Evolutionary conservation across 2,113 vertebrate species (phyloP).

Genomic region (Paracanthobrama guichenoti): DNA sequence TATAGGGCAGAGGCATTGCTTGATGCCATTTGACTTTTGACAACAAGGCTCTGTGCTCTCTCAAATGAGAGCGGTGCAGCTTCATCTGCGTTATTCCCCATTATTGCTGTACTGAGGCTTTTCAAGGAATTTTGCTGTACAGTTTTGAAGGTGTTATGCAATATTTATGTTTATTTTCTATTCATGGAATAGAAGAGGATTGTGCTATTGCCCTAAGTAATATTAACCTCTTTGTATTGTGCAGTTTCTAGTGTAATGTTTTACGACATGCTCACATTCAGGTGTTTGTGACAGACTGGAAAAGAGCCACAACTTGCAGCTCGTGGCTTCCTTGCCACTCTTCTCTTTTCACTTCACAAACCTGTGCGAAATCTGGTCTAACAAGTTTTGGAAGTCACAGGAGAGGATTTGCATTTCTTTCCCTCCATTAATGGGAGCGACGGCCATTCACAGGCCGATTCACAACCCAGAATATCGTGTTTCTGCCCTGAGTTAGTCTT

Average conservation of each 20-base stretch:
- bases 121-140: not conserved
- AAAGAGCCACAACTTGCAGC: slow-evolving; percentile 34
- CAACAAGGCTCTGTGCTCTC: slow-evolving; percentile 19
- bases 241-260: not conserved
- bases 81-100: not conserved
- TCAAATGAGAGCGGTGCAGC: slow-evolving; percentile 1
- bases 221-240: not conserved
- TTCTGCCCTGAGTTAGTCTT: slow-evolving; percentile 55
- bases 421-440: slow-evolving; percentile 53
- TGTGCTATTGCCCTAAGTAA: not conserved
- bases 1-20: slow-evolving; percentile 22
- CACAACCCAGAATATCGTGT: slow-evolving; percentile 58
- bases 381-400: slow-evolving; percentile 61
- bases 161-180: not conserved
- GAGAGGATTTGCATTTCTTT: slow-evolving; percentile 61
- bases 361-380: slow-evolving; percentile 53
- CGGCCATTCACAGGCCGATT: slow-evolving; percentile 60
- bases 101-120: not conserved
- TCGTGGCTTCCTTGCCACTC: not conserved
- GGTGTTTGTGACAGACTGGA: slow-evolving; percentile 37
- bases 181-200: not conserved
- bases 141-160: not conserved
- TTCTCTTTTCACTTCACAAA: slow-evolving; percentile 32
- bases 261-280: not conserved
- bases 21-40: slow-evolving; percentile 35